These are phyloP conservation scores for Lagopus muta DNA, from an alignment of 2,113 vertebrate genomes.

Conservation along the genomic window DNA sequence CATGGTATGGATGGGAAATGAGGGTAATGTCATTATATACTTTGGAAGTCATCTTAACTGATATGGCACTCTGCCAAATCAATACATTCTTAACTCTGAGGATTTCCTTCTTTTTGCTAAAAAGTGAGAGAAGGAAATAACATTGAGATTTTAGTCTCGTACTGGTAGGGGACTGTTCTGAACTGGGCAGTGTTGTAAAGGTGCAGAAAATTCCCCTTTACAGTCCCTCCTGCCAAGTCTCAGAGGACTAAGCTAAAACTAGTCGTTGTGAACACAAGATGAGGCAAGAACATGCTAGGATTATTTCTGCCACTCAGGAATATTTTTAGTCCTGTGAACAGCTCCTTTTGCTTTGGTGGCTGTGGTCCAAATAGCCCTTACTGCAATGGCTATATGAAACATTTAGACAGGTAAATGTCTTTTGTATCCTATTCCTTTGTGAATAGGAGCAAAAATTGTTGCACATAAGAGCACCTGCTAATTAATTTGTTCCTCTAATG, in stretches of 20 bases:
- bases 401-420: neutral
- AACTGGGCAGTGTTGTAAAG: neutral
- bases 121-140: neutral
- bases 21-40: neutral
- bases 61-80: neutral
- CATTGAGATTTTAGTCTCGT: neutral
- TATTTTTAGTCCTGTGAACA: neutral
- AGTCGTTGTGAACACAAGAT: neutral
- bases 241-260: neutral
- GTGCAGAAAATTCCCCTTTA: slow-evolving; percentile 12
- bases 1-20: neutral
- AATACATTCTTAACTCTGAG: neutral
- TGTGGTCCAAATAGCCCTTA: neutral
- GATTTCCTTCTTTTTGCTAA: neutral
- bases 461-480: neutral
- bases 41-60: neutral
- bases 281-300: neutral
- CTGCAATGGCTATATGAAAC: neutral
- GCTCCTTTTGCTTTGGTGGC: neutral
- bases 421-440: neutral
- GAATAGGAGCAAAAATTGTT: neutral
- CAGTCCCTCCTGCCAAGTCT: neutral
- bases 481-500: neutral
- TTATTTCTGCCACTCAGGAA: neutral
- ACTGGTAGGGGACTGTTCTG: neutral